Evolutionary conservation across 2,797 vertebrate genomes (phyloP).

Genomic region (Microchirus variegatus): DNA sequence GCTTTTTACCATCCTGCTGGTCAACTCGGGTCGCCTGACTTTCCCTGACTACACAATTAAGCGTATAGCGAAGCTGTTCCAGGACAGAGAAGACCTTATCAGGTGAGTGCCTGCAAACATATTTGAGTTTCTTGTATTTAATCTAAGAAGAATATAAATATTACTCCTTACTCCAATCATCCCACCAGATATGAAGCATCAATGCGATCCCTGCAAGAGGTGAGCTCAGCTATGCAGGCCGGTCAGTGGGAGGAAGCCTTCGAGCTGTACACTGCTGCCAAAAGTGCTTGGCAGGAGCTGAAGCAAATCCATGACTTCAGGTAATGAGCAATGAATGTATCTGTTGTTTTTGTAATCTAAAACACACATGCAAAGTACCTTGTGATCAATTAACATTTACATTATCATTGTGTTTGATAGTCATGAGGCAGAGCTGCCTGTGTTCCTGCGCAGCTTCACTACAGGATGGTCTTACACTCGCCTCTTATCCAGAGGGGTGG

Average conservation of each 20-base stretch:
- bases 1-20: slow-evolving; percentile 90
- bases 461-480: slow-evolving; percentile 92
- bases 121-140: background rate
- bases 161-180: slow-evolving; percentile 7
- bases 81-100: slow-evolving; percentile 91
- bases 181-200: slow-evolving; percentile 85
- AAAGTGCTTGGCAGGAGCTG: slow-evolving; percentile 82
- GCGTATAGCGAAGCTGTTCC: slow-evolving; percentile 86
- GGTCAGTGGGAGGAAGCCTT: slow-evolving; percentile 90
- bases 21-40: slow-evolving; percentile 86
- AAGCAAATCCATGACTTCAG: slow-evolving; percentile 82
- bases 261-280: slow-evolving; percentile 81
- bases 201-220: slow-evolving; percentile 84
- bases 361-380: background rate
- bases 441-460: slow-evolving; percentile 91
- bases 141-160: background rate
- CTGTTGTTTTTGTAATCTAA: slow-evolving; percentile 4
- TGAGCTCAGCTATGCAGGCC: slow-evolving; percentile 83
- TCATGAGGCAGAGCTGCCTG: slow-evolving; percentile 83
- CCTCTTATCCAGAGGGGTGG: slow-evolving; percentile 89
- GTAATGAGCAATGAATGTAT: slow-evolving; percentile 67
- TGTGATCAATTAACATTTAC: slow-evolving; percentile 5
- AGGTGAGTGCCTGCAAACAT: slow-evolving; percentile 73
- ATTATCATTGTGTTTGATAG: slow-evolving; percentile 66
- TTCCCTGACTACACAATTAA: slow-evolving; percentile 89